Evolutionary conservation across 1,140 invertebrate species (phyloP).

Genomic region (Drosophila kohkoa): DNA sequence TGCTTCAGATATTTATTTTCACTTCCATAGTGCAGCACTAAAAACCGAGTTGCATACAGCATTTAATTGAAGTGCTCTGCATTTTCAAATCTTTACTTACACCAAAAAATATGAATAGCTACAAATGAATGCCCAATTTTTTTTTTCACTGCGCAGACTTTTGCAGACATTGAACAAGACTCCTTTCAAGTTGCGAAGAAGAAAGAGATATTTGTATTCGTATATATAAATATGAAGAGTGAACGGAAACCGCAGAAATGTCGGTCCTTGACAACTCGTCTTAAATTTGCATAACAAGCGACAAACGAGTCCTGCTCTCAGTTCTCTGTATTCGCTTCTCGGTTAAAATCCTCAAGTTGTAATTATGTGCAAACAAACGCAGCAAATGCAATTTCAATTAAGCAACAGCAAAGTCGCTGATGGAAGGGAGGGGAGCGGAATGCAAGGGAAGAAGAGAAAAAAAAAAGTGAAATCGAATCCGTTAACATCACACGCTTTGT

Average conservation of each 20-base stretch:
- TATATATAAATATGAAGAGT: slow-evolving; percentile 10
- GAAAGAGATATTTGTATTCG: slow-evolving; percentile 1
- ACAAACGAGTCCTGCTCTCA: slow-evolving; percentile 44
- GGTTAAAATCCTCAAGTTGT: slow-evolving; percentile 48
- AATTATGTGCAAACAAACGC: slow-evolving; percentile 79
- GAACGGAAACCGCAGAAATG: slow-evolving; percentile 40
- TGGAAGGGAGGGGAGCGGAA: neutral
- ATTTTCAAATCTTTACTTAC: slow-evolving; percentile 1
- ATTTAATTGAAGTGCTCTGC: neutral
- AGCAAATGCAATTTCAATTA: slow-evolving; percentile 80
- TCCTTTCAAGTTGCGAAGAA: slow-evolving; percentile 1
- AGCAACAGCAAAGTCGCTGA: slow-evolving; percentile 25
- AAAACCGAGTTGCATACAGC: neutral
- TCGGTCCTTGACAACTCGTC: slow-evolving; percentile 30
- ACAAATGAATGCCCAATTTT: slow-evolving; percentile 8
- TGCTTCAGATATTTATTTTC: neutral
- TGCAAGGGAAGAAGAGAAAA: neutral
- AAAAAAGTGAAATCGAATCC: slow-evolving; percentile 79
- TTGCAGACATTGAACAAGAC: neutral
- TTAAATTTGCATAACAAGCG: slow-evolving; percentile 63
- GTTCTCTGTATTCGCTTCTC: neutral
- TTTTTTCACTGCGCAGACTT: neutral
- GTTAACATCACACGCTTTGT: slow-evolving; percentile 63
- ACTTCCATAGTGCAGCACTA: neutral
- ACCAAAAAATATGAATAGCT: neutral